Conservation (phyloP, 2,113 vertebrate species). For the Irena cyanogastra region DNA sequence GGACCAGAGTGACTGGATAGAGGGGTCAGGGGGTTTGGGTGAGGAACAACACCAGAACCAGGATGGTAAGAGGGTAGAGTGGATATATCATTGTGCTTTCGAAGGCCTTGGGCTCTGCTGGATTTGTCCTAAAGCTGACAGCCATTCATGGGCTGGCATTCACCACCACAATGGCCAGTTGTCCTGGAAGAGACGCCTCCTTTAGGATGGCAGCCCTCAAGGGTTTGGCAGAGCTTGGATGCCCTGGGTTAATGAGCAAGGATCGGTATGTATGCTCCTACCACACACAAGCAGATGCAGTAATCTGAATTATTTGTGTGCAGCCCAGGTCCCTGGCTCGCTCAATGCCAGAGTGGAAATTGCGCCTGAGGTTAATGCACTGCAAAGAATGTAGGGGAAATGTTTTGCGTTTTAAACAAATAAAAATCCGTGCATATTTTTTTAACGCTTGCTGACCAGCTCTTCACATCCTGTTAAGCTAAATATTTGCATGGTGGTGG, state of each 20-base stretch:
- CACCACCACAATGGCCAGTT: not conserved
- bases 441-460: conserved; percentile 61
- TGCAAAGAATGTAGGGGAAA: conserved; percentile 66
- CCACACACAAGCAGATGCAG: conserved; percentile 8
- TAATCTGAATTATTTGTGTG: conserved; percentile 4
- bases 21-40: not conserved
- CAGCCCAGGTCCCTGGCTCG: conserved; percentile 17
- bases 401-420: conserved; percentile 64
- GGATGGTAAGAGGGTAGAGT: not conserved
- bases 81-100: not conserved
- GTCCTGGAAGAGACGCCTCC: not conserved
- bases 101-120: not conserved
- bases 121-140: not conserved
- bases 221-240: not conserved
- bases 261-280: not conserved
- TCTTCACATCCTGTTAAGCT: conserved; percentile 68
- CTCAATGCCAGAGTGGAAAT: conserved; percentile 39
- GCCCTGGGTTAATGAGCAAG: not conserved
- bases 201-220: not conserved
- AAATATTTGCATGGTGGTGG: conserved; percentile 67
- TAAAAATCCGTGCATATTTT: conserved; percentile 58
- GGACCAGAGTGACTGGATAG: not conserved
- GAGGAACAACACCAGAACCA: not conserved
- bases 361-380: conserved; percentile 46
- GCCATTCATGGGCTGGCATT: not conserved